phyloP scores from a whole-genome alignment of 2,113 vertebrate genomes.

The Polypterus senegalus region DNA sequence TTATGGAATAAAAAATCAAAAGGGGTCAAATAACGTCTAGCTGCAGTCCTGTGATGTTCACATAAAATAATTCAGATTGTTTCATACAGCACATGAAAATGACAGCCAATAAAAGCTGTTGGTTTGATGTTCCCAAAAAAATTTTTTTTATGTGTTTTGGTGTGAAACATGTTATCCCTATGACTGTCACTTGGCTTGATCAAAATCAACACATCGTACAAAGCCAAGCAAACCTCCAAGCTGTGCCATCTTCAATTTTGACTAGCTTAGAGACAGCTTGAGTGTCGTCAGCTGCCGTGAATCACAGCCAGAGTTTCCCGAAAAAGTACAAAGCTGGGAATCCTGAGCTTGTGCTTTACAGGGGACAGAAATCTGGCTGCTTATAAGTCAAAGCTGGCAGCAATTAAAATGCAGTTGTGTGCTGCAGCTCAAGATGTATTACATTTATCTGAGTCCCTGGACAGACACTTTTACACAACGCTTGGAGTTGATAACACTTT shows the following conservation, averaged over 20 bases:
- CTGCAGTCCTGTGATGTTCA: too few relatives aligned
- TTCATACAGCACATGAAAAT: too few relatives aligned
- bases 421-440: neutral
- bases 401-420: neutral
- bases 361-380: neutral
- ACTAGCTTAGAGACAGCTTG: constrained; percentile 15
- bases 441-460: too few relatives aligned
- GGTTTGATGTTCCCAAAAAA: too few relatives aligned
- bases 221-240: constrained; percentile 20
- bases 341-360: constrained; percentile 3
- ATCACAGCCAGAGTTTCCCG: constrained; percentile 19
- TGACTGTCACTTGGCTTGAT: too few relatives aligned
- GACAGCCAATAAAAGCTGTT: too few relatives aligned
- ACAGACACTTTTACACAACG: neutral
- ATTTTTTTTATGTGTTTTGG: too few relatives aligned
- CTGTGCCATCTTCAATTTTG: constrained; percentile 15
- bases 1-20: too few relatives aligned
- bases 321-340: neutral
- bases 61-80: too few relatives aligned
- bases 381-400: neutral
- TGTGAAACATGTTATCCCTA: too few relatives aligned
- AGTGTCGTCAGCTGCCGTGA: constrained; percentile 11
- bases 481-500: neutral
- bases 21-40: too few relatives aligned
- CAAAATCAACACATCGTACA: neutral